Conservation (phyloP, 2,113 vertebrate species). For the Donacobius atricapilla region DNA sequence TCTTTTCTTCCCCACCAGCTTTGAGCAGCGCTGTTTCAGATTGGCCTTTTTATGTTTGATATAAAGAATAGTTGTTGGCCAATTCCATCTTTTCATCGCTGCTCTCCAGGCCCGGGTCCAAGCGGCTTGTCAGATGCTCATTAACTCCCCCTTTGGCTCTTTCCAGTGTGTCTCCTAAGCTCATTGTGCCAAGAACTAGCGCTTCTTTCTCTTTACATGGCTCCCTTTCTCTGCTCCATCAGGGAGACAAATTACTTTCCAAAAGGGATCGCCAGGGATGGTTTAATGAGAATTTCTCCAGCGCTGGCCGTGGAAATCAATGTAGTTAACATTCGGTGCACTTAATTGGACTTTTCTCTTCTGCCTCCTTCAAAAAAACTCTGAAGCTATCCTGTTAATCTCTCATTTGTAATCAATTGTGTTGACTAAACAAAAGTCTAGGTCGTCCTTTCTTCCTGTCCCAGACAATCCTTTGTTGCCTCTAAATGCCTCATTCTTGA, state of each 20-base stretch:
- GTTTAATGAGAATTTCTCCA: slow-evolving; percentile 99
- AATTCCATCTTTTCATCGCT: slow-evolving; percentile 85
- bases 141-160: slow-evolving; percentile 95
- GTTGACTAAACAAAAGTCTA: slow-evolving; percentile 96
- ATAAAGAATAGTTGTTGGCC: slow-evolving; percentile 86
- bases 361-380: slow-evolving; percentile 86
- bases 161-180: slow-evolving; percentile 87
- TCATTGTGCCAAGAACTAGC: slow-evolving; percentile 91
- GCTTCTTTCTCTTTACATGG: slow-evolving; percentile 85
- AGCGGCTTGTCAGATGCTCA: slow-evolving; percentile 91
- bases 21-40: slow-evolving; percentile 84
- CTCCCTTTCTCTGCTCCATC: slow-evolving; percentile 86
- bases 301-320: slow-evolving; percentile 94
- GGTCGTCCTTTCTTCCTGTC: slow-evolving; percentile 95
- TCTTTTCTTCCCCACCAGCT: slow-evolving; percentile 79
- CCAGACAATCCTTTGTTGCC: slow-evolving; percentile 94
- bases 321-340: slow-evolving; percentile 99
- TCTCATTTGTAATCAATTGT: slow-evolving; percentile 99
- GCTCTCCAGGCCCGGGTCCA: slow-evolving; percentile 87
- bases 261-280: slow-evolving; percentile 88
- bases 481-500: slow-evolving; percentile 94
- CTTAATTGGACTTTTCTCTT: slow-evolving; percentile 99
- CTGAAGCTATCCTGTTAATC: slow-evolving; percentile 97
- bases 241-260: slow-evolving; percentile 88
- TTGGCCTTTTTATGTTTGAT: slow-evolving; percentile 87